These are phyloP conservation scores for Hemiprocne comata DNA, from an alignment of 2,113 vertebrate genomes.

Conservation along the genomic window DNA sequence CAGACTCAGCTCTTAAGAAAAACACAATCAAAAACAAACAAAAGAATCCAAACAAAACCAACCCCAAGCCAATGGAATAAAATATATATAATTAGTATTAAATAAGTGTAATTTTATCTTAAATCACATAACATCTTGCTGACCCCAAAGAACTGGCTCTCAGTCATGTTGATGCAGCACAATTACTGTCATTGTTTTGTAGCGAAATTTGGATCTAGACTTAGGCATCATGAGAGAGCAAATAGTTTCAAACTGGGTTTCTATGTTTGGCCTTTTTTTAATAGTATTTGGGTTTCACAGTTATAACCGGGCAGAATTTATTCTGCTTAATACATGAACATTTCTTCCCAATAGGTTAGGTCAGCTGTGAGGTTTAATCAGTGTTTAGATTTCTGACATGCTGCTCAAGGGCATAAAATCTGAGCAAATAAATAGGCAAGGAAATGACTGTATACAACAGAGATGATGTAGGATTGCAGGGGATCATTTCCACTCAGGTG, in stretches of 20 bases:
- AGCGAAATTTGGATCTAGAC: not conserved
- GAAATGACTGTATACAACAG: conserved; percentile 13
- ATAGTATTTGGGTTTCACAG: not conserved
- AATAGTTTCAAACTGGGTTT: not conserved
- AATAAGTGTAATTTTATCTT: conserved; percentile 5
- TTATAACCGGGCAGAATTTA: conserved; percentile 18
- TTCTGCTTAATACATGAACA: conserved; percentile 1
- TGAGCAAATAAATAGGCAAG: conserved; percentile 44
- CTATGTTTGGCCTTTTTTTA: conserved; percentile 14
- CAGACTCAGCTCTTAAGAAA: not conserved
- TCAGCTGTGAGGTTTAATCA: conserved; percentile 68
- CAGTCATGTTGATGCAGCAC: not conserved
- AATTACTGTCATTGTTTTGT: not conserved
- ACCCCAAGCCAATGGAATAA: not conserved
- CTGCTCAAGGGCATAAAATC: conserved; percentile 45
- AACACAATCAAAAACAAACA: not conserved
- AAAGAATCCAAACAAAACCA: not conserved
- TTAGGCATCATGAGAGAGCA: not conserved
- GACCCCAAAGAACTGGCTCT: not conserved
- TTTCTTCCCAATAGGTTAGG: conserved; percentile 58
- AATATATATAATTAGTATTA: not conserved
- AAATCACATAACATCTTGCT: not conserved
- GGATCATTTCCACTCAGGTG: conserved; percentile 55
- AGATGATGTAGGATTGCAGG: conserved; percentile 44
- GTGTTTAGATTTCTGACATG: conserved; percentile 34